Percentiles rank a stretch among this genome's conserved stretches.
Evolutionary conservation across 2,888 invertebrate species (phyloP).

Genomic region (Acanthococcus lagerstroemiae): DNA sequence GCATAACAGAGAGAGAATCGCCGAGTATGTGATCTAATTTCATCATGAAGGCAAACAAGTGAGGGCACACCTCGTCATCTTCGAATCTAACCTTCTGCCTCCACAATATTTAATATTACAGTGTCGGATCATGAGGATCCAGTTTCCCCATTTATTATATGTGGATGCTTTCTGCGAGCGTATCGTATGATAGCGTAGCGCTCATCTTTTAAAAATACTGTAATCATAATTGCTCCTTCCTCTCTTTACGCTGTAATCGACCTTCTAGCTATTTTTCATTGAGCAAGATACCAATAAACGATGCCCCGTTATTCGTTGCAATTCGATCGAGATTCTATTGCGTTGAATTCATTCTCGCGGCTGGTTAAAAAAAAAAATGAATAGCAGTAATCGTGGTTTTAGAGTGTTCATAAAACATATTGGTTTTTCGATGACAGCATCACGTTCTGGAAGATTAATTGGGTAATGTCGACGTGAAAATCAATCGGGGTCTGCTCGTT

Average conservation of each 20-base stretch:
- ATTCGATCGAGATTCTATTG: not conserved
- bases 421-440: not conserved
- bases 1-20: not conserved
- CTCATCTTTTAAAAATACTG: not conserved
- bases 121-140: not conserved
- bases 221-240: not conserved
- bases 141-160: not conserved
- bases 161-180: not conserved
- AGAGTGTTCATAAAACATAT: not conserved
- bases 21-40: slow-evolving; percentile 20
- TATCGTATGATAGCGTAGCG: not conserved
- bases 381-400: too few species aligned
- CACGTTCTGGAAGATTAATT: slow-evolving; percentile 1
- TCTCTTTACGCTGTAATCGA: not conserved
- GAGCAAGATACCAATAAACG: not conserved
- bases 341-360: not conserved
- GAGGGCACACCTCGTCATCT: slow-evolving; percentile 22
- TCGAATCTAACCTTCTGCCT: slow-evolving; percentile 23
- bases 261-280: not conserved
- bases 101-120: slow-evolving; percentile 10
- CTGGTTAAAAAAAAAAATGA: too few species aligned
- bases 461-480: not conserved
- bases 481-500: too few species aligned
- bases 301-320: not conserved
- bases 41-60: slow-evolving; percentile 22